Percentiles rank a stretch among this genome's conserved stretches.
phyloP scores from a whole-genome alignment of 2,113 vertebrate genomes.

The Nicator chloris region DNA sequence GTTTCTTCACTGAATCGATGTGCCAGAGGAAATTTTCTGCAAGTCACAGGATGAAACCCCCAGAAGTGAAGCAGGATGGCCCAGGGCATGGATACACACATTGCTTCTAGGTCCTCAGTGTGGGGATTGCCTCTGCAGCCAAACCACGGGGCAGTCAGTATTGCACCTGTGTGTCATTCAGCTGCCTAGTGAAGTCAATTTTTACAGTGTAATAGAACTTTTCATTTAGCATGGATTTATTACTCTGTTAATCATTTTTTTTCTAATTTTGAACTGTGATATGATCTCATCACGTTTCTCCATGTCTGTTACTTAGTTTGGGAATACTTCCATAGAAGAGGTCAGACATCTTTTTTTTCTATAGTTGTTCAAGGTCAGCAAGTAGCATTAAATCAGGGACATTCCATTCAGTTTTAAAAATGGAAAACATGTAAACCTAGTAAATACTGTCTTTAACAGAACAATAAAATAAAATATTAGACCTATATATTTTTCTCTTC shows the following conservation, averaged over 20 bases:
- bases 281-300: not conserved
- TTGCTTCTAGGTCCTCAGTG: accelerated
- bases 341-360: not conserved
- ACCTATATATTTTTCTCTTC: not conserved
- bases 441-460: not conserved
- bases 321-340: not conserved
- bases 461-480: not conserved
- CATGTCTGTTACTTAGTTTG: not conserved
- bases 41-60: not conserved
- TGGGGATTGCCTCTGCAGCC: not conserved
- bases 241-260: not conserved
- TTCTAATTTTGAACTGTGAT: not conserved
- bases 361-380: not conserved
- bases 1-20: not conserved
- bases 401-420: not conserved
- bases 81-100: accelerated
- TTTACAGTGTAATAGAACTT: not conserved
- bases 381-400: not conserved
- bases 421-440: not conserved
- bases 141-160: accelerated
- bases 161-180: not conserved
- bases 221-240: not conserved
- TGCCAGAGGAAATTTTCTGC: not conserved
- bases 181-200: not conserved
- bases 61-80: not conserved